These are phyloP conservation scores for Acrocephalus scirpaceus DNA, from an alignment of 2,797 vertebrate species.

Conservation along the genomic window DNA sequence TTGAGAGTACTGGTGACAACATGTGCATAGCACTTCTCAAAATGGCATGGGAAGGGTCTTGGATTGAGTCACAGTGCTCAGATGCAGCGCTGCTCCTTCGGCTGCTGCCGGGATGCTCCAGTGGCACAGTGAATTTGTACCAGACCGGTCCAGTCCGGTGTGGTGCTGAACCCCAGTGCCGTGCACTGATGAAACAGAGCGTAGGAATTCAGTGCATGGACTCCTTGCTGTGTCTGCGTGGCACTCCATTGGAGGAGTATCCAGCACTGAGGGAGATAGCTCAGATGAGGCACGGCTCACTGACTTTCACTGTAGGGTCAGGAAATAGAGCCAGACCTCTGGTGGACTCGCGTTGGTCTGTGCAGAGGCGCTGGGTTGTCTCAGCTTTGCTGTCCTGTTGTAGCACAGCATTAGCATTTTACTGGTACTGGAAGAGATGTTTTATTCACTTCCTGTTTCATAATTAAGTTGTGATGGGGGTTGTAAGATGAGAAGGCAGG, in stretches of 20 bases:
- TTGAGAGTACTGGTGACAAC: background rate
- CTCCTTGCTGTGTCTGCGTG: background rate
- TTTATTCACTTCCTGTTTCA: background rate
- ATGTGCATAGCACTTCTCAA: background rate
- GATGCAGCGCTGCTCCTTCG: background rate
- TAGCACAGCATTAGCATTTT: background rate
- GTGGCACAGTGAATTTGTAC: rapidly evolving
- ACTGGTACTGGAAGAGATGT: rapidly evolving
- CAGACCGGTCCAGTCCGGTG: background rate
- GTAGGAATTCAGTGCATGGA: background rate
- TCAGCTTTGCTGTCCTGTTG: background rate
- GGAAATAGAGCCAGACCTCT: background rate
- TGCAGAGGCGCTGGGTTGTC: background rate
- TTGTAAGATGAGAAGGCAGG: background rate
- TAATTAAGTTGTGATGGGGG: background rate
- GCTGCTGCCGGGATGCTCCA: background rate
- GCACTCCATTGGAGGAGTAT: background rate
- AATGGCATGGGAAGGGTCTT: background rate
- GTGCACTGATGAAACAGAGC: background rate
- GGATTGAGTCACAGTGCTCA: background rate
- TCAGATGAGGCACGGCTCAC: background rate
- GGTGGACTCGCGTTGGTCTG: rapidly evolving
- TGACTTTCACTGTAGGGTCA: rapidly evolving
- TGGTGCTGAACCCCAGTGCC: background rate
- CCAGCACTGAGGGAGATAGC: background rate